Evolutionary conservation across 2,888 invertebrate species (phyloP).

Genomic region (Idaea aversata): DNA sequence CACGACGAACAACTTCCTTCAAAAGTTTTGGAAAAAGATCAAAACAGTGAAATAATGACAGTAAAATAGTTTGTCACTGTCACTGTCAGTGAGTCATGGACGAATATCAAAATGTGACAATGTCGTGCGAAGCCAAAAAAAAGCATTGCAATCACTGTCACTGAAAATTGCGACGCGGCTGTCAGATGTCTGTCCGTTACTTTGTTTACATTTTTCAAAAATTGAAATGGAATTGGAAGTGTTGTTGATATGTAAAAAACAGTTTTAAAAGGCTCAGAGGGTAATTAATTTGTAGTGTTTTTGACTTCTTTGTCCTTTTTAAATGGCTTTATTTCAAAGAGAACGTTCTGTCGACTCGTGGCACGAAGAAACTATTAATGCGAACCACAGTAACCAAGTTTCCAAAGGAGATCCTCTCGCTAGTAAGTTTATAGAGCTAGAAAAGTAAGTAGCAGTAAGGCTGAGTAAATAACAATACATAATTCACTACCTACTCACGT

Average conservation of each 20-base stretch:
- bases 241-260: too few species aligned
- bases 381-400: slow-evolving; percentile 8
- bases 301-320: slow-evolving; percentile 1
- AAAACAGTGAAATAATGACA: too few species aligned
- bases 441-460: background rate
- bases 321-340: slow-evolving; percentile 1
- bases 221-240: too few species aligned
- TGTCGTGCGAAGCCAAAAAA: too few species aligned
- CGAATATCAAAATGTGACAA: too few species aligned
- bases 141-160: too few species aligned
- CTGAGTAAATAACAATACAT: too few species aligned
- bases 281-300: background rate
- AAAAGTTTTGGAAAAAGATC: too few species aligned
- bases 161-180: too few species aligned
- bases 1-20: too few species aligned
- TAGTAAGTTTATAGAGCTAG: slow-evolving; percentile 28
- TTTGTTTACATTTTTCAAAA: background rate
- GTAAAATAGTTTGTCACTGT: background rate
- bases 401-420: slow-evolving; percentile 43
- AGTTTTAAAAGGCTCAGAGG: too few species aligned
- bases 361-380: slow-evolving; percentile 17
- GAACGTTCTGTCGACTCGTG: slow-evolving; percentile 3
- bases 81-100: background rate
- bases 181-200: background rate
- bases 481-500: too few species aligned